These are phyloP conservation scores for Neomicropteryx cornuta DNA, from an alignment of 1,140 invertebrate genomes.

Conservation along the genomic window DNA sequence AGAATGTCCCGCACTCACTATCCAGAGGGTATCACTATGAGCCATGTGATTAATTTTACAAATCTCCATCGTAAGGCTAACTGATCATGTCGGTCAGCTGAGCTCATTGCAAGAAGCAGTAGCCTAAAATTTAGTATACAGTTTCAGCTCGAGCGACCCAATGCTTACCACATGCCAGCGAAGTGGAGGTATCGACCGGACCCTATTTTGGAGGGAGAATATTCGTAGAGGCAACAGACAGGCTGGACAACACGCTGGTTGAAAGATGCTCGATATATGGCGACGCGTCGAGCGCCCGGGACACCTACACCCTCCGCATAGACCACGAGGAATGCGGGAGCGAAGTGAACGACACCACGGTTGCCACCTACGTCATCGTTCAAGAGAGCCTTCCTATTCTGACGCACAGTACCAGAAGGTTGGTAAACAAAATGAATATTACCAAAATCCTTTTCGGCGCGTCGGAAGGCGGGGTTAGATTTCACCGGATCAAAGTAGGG, in stretches of 20 bases:
- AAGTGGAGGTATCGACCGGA: slow-evolving; percentile 69
- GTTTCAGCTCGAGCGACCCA: slow-evolving; percentile 66
- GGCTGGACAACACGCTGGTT: slow-evolving; percentile 43
- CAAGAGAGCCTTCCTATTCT: slow-evolving; percentile 71
- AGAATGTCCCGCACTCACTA: no score
- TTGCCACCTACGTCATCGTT: slow-evolving; percentile 67
- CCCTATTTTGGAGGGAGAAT: slow-evolving; percentile 66
- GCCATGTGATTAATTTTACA: no score
- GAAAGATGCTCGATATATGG: slow-evolving; percentile 50
- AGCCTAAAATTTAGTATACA: slow-evolving; percentile 22
- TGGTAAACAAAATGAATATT: slow-evolving; percentile 8
- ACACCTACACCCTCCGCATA: slow-evolving; percentile 60
- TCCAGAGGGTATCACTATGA: no score
- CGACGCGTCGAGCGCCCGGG: slow-evolving; percentile 49
- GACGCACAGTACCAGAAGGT: slow-evolving; percentile 65
- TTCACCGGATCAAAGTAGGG: no score
- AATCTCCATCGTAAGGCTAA: no score
- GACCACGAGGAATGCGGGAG: slow-evolving; percentile 66
- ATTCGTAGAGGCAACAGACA: slow-evolving; percentile 54
- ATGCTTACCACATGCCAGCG: slow-evolving; percentile 62
- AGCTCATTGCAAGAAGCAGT: slow-evolving; percentile 1
- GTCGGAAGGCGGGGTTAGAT: no score
- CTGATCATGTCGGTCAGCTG: neutral
- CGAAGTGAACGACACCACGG: slow-evolving; percentile 56
- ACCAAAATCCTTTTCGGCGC: no score